Conservation (phyloP, 2,113 vertebrate genomes). For the Pelusios castaneus region DNA sequence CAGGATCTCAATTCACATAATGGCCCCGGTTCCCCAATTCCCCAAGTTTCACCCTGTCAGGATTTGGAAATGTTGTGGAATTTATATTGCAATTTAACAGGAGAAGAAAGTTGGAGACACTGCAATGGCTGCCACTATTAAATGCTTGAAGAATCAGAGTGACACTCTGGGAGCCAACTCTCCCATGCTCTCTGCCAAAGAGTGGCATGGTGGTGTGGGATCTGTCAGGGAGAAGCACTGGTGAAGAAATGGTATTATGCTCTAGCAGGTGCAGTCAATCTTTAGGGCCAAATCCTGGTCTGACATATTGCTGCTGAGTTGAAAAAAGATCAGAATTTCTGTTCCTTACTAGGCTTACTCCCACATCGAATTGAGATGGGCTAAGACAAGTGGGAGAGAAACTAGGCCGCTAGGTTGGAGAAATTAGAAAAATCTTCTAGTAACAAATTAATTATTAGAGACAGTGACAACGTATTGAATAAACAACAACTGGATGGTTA, state of each 20-base stretch:
- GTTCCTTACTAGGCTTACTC: not conserved
- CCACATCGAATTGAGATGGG: not conserved
- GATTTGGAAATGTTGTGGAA: slow-evolving; percentile 70
- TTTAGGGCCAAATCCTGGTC: not conserved
- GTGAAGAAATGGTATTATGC: not conserved
- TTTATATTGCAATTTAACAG: slow-evolving; percentile 30
- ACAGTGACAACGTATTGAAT: not conserved
- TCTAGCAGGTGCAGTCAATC: not conserved
- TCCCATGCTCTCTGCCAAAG: not conserved
- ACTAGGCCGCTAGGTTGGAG: not conserved
- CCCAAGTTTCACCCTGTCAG: slow-evolving; percentile 66
- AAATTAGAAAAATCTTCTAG: not conserved
- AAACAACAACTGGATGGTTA: not conserved
- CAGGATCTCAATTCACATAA: slow-evolving; percentile 66
- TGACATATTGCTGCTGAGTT: not conserved
- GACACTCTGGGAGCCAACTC: not conserved
- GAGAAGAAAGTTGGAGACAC: not conserved
- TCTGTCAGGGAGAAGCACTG: not conserved
- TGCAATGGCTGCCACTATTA: slow-evolving; percentile 33
- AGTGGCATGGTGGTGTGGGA: not conserved
- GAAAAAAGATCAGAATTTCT: not conserved
- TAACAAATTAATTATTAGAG: not conserved
- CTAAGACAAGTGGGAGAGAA: not conserved
- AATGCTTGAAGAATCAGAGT: slow-evolving; percentile 17
- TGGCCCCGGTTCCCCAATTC: slow-evolving; percentile 68